Conservation (phyloP, 2,888 invertebrate genomes). For the Drosophila quinaria region DNA sequence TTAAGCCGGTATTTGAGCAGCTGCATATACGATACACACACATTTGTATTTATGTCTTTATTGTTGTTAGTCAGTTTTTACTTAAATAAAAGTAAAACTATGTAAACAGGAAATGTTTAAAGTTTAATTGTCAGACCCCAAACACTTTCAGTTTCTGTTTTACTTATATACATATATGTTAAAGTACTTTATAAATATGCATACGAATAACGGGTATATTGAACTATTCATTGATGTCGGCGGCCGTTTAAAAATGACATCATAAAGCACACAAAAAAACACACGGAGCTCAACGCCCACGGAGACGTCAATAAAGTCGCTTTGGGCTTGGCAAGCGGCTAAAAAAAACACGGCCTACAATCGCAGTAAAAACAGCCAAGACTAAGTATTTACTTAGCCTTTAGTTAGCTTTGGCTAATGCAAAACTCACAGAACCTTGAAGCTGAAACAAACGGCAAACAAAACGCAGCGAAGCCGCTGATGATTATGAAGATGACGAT, state of each 20-base stretch:
- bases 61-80: slow-evolving; percentile 2
- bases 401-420: slow-evolving; percentile 69
- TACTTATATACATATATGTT: slow-evolving; percentile 1
- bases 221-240: slow-evolving; percentile 50
- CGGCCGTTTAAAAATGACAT: slow-evolving; percentile 53
- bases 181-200: not conserved
- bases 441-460: slow-evolving; percentile 70
- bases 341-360: slow-evolving; percentile 39
- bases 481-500: slow-evolving; percentile 30
- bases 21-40: slow-evolving; percentile 11
- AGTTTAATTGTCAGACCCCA: slow-evolving; percentile 2
- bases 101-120: not conserved
- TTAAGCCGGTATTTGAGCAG: slow-evolving; percentile 45
- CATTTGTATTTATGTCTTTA: not conserved
- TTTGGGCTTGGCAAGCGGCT: slow-evolving; percentile 57
- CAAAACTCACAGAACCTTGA: slow-evolving; percentile 76
- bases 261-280: slow-evolving; percentile 40
- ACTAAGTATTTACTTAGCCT: slow-evolving; percentile 41
- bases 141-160: slow-evolving; percentile 53
- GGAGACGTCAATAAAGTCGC: slow-evolving; percentile 31
- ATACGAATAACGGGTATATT: slow-evolving; percentile 49
- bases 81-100: slow-evolving; percentile 1
- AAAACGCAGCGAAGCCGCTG: slow-evolving; percentile 51
- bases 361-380: slow-evolving; percentile 22
- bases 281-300: slow-evolving; percentile 35